Percentiles rank a stretch among this genome's conserved stretches.
Conservation (phyloP, 2,888 invertebrate species). For the Pollenia amentaria region DNA sequence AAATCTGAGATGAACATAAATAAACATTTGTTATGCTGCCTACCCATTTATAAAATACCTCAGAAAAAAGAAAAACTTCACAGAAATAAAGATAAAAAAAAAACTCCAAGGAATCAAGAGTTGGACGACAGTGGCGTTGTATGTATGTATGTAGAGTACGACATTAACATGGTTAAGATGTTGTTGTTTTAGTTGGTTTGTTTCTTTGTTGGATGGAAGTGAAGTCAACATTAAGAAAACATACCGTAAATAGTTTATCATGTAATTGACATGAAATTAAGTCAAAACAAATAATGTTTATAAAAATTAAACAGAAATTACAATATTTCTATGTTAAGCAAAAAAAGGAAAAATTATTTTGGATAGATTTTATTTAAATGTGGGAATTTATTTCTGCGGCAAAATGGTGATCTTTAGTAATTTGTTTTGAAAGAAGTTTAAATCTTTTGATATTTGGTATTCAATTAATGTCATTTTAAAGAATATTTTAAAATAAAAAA, state of each 20-base stretch:
- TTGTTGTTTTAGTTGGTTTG: constrained; percentile 13
- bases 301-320: constrained; percentile 59
- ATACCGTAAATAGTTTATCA: constrained; percentile 78
- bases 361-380: constrained; percentile 63
- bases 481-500: too few species aligned
- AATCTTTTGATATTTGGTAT: too few species aligned
- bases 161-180: constrained; percentile 62
- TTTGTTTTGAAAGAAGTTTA: too few species aligned
- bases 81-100: constrained; percentile 5
- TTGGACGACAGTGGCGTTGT: constrained; percentile 8
- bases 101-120: constrained; percentile 50
- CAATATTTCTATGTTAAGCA: background rate
- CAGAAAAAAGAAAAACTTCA: constrained; percentile 5
- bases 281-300: constrained; percentile 76
- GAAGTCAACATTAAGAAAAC: constrained; percentile 71
- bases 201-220: constrained; percentile 10
- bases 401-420: too few species aligned
- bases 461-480: too few species aligned
- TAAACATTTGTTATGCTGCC: constrained; percentile 71
- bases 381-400: constrained; percentile 31
- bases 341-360: background rate
- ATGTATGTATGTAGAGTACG: constrained; percentile 33
- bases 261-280: constrained; percentile 78
- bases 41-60: constrained; percentile 65
- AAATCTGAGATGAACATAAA: constrained; percentile 73